Evolutionary conservation across 2,888 invertebrate species (phyloP).

Genomic region (Acanthosepion lycidas): DNA sequence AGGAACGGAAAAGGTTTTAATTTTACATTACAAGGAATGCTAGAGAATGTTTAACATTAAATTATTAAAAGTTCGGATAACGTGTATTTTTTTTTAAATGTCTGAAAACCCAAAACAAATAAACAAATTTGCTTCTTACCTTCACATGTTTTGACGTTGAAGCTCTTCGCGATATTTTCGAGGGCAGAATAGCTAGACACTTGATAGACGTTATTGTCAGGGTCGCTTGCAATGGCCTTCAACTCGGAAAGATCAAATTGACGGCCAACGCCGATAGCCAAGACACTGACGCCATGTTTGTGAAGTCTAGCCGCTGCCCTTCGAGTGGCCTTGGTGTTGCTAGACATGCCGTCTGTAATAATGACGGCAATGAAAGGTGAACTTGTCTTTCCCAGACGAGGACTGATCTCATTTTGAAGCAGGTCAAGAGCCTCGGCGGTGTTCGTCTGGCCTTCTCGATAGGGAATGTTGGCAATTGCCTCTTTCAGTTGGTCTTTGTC

Average conservation of each 20-base stretch:
- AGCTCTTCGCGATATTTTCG: neutral
- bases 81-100: too few species aligned
- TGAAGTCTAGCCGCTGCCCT: neutral
- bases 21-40: too few species aligned
- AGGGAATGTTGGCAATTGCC: neutral
- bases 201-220: neutral
- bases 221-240: conserved; percentile 38
- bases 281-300: neutral
- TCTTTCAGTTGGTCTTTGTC: neutral
- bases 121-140: neutral
- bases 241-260: neutral
- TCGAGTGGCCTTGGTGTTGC: neutral
- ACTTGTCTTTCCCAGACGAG: neutral
- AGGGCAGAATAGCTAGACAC: neutral
- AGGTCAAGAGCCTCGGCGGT: conserved; percentile 37
- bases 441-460: conserved; percentile 33
- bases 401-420: neutral
- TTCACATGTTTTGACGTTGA: conserved; percentile 23
- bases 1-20: too few species aligned
- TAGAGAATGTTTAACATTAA: too few species aligned
- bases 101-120: too few species aligned
- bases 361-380: neutral
- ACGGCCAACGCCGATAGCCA: conserved; percentile 8
- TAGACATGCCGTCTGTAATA: conserved; percentile 33
- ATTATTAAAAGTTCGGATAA: too few species aligned